Evolutionary conservation across 1,140 invertebrate genomes (phyloP), one percentile per base, ranked within the genome.

Genomic region (Rhagoletis zephyria): DNA sequence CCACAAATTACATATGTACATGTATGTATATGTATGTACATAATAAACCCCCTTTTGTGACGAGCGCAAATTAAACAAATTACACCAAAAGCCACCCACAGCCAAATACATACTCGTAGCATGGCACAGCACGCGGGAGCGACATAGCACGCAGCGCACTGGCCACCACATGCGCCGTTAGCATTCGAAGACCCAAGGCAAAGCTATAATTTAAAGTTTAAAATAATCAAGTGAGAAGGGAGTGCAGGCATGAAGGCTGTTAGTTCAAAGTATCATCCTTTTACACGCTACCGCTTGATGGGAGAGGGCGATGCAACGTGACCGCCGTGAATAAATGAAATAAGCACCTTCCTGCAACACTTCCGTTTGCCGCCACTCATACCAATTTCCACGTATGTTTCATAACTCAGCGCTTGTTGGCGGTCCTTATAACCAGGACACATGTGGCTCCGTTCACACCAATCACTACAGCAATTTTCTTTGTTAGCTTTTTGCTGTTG

Each of bases 301-400:
- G 67, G 7, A 7, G 6, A 81, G 9, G 2, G 30, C 30, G 30
- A 30, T 30, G 30, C 30, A 51, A 56, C 12, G 74, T 59, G 74
- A 12, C 51, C 51, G 9, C 48, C 74, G 74, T 81, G 74, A 30
- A 81, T 45, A 81, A 56, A 56, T 81, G 51, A 56, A 56, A 59
- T 81, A 81, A 81, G 74, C 74, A 81, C 74, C 7, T 81, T 81
- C 74, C 16, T 74, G 48, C n/a, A 81, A 81, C 74, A 81, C 74
- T 56, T 81, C 74, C 74, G 74, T n/a, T 30, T 2, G 74, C 48
- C 2, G 74, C 48, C 74, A 81, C 45, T 4, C 74, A 59, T n/a
- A n/a, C 48, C 2, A 5, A 1, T 45, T 4, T 2, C 45, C 5
- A 5, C 40, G 7, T 70, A 40, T 70, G 48, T 81, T 81, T 81